These are phyloP conservation scores for Tetragonula carbonaria DNA, from an alignment of 2,888 invertebrate species.

Conservation along the genomic window DNA sequence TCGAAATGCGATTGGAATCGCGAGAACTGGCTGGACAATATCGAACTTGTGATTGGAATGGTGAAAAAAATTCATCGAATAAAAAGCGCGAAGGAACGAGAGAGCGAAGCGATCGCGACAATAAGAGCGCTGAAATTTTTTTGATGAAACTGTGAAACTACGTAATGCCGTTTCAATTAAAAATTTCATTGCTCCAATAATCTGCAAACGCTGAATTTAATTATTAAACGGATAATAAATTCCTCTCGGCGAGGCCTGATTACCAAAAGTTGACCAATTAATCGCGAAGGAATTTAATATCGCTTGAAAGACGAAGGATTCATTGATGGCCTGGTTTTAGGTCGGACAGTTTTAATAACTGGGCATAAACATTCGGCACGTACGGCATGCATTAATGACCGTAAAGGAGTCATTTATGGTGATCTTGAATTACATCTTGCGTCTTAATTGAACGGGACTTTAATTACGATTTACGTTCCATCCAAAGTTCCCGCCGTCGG, in stretches of 20 bases:
- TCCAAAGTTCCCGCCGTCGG: slow-evolving; percentile 38
- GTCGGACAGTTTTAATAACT: slow-evolving; percentile 50
- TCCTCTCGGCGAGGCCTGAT: background rate
- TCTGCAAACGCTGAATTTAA: too few species aligned
- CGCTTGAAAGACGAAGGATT: slow-evolving; percentile 11
- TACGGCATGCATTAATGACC: slow-evolving; percentile 45
- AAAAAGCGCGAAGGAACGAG: background rate
- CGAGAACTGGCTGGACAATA: slow-evolving; percentile 1
- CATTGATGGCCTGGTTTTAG: slow-evolving; percentile 36
- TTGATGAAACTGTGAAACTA: background rate
- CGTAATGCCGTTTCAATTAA: background rate
- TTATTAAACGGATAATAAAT: slow-evolving; percentile 11
- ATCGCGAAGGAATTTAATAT: slow-evolving; percentile 49
- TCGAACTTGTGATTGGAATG: background rate
- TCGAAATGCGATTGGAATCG: background rate
- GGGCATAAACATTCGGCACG: slow-evolving; percentile 45
- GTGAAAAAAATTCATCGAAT: background rate
- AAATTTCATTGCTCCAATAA: background rate
- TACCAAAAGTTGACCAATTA: slow-evolving; percentile 34
- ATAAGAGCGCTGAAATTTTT: slow-evolving; percentile 3
- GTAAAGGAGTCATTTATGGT: slow-evolving; percentile 46
- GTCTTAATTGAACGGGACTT: slow-evolving; percentile 59
- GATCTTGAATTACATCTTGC: slow-evolving; percentile 58
- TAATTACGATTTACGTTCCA: slow-evolving; percentile 58
- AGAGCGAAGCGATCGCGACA: background rate